Conservation (phyloP, 2,113 vertebrate species). For the Labrus mixtus region DNA sequence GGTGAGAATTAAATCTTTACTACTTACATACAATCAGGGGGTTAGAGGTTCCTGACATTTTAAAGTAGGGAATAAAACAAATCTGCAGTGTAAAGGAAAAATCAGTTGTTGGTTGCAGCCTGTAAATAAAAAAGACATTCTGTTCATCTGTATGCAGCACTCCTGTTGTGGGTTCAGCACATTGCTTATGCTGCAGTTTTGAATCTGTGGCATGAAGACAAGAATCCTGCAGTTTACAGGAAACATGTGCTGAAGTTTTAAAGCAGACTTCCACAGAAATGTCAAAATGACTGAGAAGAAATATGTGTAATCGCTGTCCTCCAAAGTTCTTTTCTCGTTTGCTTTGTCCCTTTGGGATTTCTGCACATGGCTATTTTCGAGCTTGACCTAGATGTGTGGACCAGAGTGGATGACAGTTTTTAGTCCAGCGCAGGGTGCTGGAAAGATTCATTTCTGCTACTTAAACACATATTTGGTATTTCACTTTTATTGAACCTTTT, state of each 20-base stretch:
- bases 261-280: slow-evolving; percentile 5
- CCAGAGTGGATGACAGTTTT: slow-evolving; percentile 48
- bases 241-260: background rate
- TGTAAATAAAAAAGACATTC: background rate
- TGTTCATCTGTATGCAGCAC: background rate
- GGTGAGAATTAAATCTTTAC: too few relatives aligned
- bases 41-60: too few relatives aligned
- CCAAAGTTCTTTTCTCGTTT: slow-evolving; percentile 31
- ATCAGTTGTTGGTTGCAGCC: background rate
- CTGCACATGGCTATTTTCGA: slow-evolving; percentile 60
- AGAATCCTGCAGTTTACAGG: slow-evolving; percentile 4
- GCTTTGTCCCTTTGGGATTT: slow-evolving; percentile 48
- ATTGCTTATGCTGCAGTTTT: slow-evolving; percentile 6
- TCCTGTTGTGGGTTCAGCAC: background rate
- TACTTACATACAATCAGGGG: too few relatives aligned
- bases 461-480: slow-evolving; percentile 18
- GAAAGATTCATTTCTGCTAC: slow-evolving; percentile 9
- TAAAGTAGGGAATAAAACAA: background rate
- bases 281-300: background rate
- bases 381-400: slow-evolving; percentile 66
- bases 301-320: slow-evolving; percentile 10
- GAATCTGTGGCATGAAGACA: background rate
- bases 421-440: slow-evolving; percentile 33
- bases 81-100: background rate
- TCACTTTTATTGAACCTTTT: background rate